Evolutionary conservation across 2,113 vertebrate species (phyloP), one percentile per base, ranked within the genome.

Genomic region (Trematomus loennbergii): DNA sequence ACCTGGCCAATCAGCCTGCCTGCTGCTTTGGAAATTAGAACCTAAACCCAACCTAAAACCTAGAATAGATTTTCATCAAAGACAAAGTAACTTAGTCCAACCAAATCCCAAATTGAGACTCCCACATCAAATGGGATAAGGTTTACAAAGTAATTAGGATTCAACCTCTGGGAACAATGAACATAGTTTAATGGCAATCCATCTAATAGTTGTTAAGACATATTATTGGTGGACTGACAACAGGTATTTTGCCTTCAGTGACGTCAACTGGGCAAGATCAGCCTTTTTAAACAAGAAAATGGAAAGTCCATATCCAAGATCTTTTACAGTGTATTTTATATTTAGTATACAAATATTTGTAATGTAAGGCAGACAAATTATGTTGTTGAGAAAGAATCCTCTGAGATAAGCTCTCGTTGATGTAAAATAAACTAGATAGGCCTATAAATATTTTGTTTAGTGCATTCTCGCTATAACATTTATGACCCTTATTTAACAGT

Each of bases 381-480:
- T 13, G 25, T 22, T 40, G 33, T 20, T 53, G 18, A 40, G n/a
- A 60, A 13, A 0, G 18, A 75, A 64, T 70, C 36, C 20, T 55
- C 16, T 5, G 53, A 69, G 52, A 62, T 78, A 1, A 16, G 29
- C 7, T 2, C 10, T 52, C 0, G 8, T 25, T 12, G 12, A 49
- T 65, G 0, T 57, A 13, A 57, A 66, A 79, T n/a, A 68, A 54
- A 68, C 4, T 40, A 40, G 36, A 40, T 40, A 40, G 36, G 36
- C 36, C 22, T 1, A 36, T 6, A 50, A 12, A 0, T 52, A 0
- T 57, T 81, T 65, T 50, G 40, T 22, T 57, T 13, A 1, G 20
- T 61, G 61, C 54, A 52, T 73, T 74, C 2, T 46, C 45, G 55
- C 60, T 64, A 43, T 70, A 62, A 72, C 18, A 62, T 76, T 55